phyloP scores from a whole-genome alignment of 2,113 vertebrate genomes.

The Oryzias celebensis region DNA sequence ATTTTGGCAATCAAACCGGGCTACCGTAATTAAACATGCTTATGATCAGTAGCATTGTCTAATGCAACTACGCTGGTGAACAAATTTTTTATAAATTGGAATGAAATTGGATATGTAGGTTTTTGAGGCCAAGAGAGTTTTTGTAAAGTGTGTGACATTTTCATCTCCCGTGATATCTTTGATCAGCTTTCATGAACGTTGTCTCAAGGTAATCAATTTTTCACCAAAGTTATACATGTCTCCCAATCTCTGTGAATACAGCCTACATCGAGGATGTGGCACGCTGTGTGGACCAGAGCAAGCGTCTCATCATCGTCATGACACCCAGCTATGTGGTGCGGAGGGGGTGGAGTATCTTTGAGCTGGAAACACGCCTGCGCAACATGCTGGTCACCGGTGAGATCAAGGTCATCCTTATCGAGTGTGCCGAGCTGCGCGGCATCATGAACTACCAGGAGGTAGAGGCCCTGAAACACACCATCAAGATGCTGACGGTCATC shows the following conservation, averaged over 20 bases:
- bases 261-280: conserved; percentile 98
- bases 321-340: conserved; percentile 95
- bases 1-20: too few species aligned
- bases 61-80: too few species aligned
- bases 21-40: too few species aligned
- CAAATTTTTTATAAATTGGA: too few species aligned
- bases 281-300: conserved; percentile 97
- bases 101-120: conserved; percentile 2
- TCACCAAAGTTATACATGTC: not conserved
- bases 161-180: conserved; percentile 17
- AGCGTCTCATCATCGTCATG: conserved; percentile 95
- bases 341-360: conserved; percentile 98
- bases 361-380: conserved; percentile 95
- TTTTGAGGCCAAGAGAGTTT: conserved; percentile 37
- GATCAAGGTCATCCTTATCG: conserved; percentile 97
- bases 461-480: conserved; percentile 96
- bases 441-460: conserved; percentile 99
- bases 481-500: conserved; percentile 96
- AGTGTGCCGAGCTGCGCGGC: conserved; percentile 93
- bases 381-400: conserved; percentile 95
- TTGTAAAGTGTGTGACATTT: conserved; percentile 27
- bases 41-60: too few species aligned
- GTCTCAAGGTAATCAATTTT: not conserved
- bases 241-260: conserved; percentile 54
- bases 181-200: conserved; percentile 4